phyloP scores from a whole-genome alignment of 2,113 vertebrate species.

The Willisornis vidua region DNA sequence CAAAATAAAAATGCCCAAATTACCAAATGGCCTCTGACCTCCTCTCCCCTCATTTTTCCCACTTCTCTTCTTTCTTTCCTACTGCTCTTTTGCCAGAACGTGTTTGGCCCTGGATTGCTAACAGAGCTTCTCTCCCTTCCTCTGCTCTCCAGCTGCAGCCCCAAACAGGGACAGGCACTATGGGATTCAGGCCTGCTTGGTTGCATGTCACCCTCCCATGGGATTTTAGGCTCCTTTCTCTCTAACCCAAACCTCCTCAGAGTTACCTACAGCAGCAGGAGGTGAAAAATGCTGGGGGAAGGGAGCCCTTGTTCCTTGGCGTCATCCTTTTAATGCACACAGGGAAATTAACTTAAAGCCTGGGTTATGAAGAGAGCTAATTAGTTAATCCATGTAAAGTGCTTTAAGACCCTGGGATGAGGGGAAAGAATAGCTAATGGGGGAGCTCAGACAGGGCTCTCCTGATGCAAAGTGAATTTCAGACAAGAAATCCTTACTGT shows the following conservation, averaged over 20 bases:
- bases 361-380: constrained; percentile 61
- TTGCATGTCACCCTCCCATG: fast-evolving
- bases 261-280: neutral
- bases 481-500: constrained; percentile 58
- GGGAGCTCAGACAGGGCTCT: constrained; percentile 47
- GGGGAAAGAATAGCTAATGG: constrained; percentile 54
- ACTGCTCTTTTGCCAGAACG: too few species aligned
- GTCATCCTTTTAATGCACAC: neutral
- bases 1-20: neutral
- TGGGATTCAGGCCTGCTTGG: neutral
- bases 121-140: too few species aligned
- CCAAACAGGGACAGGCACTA: fast-evolving
- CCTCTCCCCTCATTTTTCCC: too few species aligned
- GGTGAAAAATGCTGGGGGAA: neutral
- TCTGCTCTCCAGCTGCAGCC: neutral
- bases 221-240: neutral
- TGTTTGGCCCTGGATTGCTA: too few species aligned
- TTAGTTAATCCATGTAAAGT: constrained; percentile 70
- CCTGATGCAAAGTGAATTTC: constrained; percentile 56
- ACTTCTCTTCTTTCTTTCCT: too few species aligned
- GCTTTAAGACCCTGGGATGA: constrained; percentile 53
- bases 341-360: constrained; percentile 56
- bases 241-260: neutral
- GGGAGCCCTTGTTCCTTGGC: neutral
- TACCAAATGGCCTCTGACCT: neutral